These are phyloP conservation scores for Panthera leo DNA, from an alignment of 2,113 vertebrate species.

Conservation along the genomic window DNA sequence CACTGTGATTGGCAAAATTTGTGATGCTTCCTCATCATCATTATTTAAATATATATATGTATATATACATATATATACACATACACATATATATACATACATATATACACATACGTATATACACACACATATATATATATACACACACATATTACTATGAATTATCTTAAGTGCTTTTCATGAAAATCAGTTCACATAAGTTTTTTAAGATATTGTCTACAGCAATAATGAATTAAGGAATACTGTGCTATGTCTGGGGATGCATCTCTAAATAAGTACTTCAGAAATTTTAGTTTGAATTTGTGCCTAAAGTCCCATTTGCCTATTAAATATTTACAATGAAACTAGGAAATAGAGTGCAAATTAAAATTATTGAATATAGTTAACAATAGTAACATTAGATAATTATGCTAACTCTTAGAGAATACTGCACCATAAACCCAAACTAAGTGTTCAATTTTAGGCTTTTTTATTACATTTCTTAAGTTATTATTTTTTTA, in stretches of 20 bases:
- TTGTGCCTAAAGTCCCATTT: neutral
- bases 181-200: neutral
- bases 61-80: neutral
- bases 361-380: neutral
- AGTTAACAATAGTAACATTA: neutral
- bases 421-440: neutral
- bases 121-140: neutral
- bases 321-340: neutral
- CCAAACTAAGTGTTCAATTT: neutral
- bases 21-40: conserved; percentile 20
- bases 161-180: neutral
- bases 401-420: neutral
- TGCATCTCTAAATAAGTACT: neutral
- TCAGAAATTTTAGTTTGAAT: neutral
- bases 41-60: neutral
- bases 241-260: fast-evolving
- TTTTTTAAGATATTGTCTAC: neutral
- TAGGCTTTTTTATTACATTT: neutral
- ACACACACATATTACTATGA: neutral
- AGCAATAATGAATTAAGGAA: neutral
- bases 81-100: neutral
- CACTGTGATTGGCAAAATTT: neutral
- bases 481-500: neutral
- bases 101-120: neutral
- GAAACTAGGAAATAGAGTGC: neutral